Evolutionary conservation across 1,140 invertebrate species (phyloP), one percentile per base, ranked within the genome.

Genomic region (Dysdera silvatica): DNA sequence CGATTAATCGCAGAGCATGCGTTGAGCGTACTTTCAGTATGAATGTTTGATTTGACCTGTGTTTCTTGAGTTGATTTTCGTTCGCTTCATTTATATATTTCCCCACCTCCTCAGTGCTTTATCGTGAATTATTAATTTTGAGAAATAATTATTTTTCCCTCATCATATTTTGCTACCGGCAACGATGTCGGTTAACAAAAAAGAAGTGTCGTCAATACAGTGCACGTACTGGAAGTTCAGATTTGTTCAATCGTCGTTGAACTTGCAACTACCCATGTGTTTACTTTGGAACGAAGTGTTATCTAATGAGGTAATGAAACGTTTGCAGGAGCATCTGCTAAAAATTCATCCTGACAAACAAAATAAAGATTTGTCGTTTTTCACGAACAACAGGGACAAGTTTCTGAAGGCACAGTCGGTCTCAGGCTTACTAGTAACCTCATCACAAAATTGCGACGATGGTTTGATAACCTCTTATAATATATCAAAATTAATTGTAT

Each of bases 171-270:
- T 43, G n/a, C 41, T 43, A 20, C 6, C n/a, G 23, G 16, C 6
- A 43, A 43, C 7, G n/a, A 18, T 43, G n/a, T 18, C 41, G 23
- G 6, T 43, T 43, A 43, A 43, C 23, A n/a, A 43, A 43, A 43
- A 43, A 43, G 41, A 43, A 43, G n/a, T 43, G 41, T 43, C 41
- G 41, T 43, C 41, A 43, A 8, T 43, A 43, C 41, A 43, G n/a
- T 43, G 6, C 41, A 6, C 41, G n/a, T n/a, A 20, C 6, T 43
- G 16, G 7, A 43, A 18, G 41, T 43, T 43, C 23, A 20, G 41
- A 43, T 43, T 43, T n/a, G n/a, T 43, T 43, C 41, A 6, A 8
- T 43, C n/a, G 23, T 20, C 23, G n/a, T 18, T 20, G n/a, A 43
- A 43, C n/a, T 43, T 43, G n/a, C 41, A 8, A 43, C 41, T 43